Evolutionary conservation across 2,888 invertebrate species (phyloP).

Genomic region (Agriotes lineatus): DNA sequence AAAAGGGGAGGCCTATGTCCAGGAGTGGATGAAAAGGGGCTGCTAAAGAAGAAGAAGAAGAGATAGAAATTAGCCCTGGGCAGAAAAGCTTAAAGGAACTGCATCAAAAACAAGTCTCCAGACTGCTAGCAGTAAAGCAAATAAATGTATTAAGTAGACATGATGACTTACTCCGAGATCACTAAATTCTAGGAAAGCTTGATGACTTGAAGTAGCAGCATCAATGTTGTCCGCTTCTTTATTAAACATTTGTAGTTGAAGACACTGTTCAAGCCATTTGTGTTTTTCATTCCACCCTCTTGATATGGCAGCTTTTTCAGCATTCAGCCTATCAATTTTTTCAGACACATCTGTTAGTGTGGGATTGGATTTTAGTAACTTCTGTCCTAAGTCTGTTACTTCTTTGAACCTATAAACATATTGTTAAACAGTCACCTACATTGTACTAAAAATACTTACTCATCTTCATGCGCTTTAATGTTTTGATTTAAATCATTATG

Average conservation of each 20-base stretch:
- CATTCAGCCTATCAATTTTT: slow-evolving; percentile 77
- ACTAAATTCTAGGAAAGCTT: slow-evolving; percentile 90
- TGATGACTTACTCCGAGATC: slow-evolving; percentile 82
- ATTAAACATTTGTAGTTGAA: slow-evolving; percentile 92
- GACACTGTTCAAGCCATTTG: slow-evolving; percentile 86
- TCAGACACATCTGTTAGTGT: slow-evolving; percentile 81
- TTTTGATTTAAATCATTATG: slow-evolving; percentile 93
- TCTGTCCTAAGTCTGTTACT: slow-evolving; percentile 82
- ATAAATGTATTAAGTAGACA: not conserved
- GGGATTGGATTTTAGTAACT: slow-evolving; percentile 81
- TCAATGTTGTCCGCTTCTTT: slow-evolving; percentile 98
- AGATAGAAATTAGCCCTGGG: too few species aligned
- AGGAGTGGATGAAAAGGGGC: too few species aligned
- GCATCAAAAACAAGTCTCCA: too few species aligned
- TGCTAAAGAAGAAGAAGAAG: too few species aligned
- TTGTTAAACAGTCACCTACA: too few species aligned
- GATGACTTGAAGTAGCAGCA: slow-evolving; percentile 93
- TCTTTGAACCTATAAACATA: slow-evolving; percentile 79
- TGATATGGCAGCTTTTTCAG: slow-evolving; percentile 81
- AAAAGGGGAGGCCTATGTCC: too few species aligned
- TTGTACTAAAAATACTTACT: slow-evolving; percentile 78
- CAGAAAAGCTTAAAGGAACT: too few species aligned
- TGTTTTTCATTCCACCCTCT: slow-evolving; percentile 90
- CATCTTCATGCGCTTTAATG: slow-evolving; percentile 89
- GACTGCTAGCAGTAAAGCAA: too few species aligned